These are phyloP conservation scores for Drosophila phalerata DNA, from an alignment of 2,888 invertebrate species.

Conservation along the genomic window DNA sequence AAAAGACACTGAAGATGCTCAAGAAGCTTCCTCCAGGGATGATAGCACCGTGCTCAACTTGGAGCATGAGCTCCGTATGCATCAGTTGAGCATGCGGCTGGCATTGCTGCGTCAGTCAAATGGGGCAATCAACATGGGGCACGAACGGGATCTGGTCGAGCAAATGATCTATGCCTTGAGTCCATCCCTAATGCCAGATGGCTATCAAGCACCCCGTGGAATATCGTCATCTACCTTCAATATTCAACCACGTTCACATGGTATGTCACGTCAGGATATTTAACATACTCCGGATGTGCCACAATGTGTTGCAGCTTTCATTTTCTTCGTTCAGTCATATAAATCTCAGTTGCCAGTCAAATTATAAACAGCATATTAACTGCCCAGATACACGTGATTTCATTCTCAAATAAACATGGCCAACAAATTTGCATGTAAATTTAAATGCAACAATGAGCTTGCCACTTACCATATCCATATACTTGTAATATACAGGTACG, in stretches of 20 bases:
- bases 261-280: not conserved
- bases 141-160: constrained; percentile 29
- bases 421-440: constrained; percentile 37
- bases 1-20: not conserved
- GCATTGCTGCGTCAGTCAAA: constrained; percentile 5
- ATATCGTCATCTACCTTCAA: not conserved
- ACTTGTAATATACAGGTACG: constrained; percentile 22
- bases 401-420: constrained; percentile 23
- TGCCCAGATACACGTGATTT: constrained; percentile 28
- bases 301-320: constrained; percentile 2
- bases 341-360: constrained; percentile 12
- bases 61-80: constrained; percentile 42
- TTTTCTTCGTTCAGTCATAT: not conserved
- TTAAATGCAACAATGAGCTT: constrained; percentile 19
- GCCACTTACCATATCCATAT: constrained; percentile 6
- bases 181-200: constrained; percentile 31
- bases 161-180: constrained; percentile 47
- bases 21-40: not conserved
- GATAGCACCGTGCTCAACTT: not conserved
- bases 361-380: constrained; percentile 24
- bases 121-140: not conserved
- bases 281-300: not conserved
- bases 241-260: not conserved
- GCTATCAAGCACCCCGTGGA: not conserved
- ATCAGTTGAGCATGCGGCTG: constrained; percentile 26